Percentiles rank a stretch among this genome's conserved stretches.
Conservation (phyloP, 2,113 vertebrate genomes). For the Microcebus griseorufus region DNA sequence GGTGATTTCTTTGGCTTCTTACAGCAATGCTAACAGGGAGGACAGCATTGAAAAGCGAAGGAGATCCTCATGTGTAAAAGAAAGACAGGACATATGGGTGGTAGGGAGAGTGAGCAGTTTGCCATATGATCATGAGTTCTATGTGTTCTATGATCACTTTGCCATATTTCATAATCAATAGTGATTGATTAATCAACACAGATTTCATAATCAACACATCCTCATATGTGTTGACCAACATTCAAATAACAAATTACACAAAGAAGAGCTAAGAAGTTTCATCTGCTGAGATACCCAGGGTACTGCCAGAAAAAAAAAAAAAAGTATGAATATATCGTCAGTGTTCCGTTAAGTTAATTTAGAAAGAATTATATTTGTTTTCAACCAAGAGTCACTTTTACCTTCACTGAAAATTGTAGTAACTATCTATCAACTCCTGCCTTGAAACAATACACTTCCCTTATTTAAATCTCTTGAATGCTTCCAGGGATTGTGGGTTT, state of each 20-base stretch:
- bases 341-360: neutral
- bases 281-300: neutral
- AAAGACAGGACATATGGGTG: neutral
- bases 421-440: neutral
- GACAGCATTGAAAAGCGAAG: neutral
- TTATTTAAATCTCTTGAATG: neutral
- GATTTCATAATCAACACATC: no score
- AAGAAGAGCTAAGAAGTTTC: neutral
- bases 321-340: neutral
- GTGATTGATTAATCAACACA: no score
- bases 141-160: neutral
- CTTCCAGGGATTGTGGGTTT: neutral
- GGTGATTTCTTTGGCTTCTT: neutral
- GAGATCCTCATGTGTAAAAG: neutral
- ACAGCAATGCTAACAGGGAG: neutral
- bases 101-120: neutral
- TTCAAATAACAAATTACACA: constrained; percentile 22
- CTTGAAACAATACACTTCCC: neutral
- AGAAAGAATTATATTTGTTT: constrained; percentile 9
- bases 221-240: no score
- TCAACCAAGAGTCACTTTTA: neutral
- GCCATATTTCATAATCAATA: neutral
- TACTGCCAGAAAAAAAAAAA: neutral
- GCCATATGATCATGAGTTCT: no score
- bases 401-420: neutral